Percentiles rank a stretch among this genome's conserved stretches.
These are phyloP conservation scores for Dyspetes luteomarginatus DNA, from an alignment of 2,888 invertebrate genomes.

Conservation along the genomic window DNA sequence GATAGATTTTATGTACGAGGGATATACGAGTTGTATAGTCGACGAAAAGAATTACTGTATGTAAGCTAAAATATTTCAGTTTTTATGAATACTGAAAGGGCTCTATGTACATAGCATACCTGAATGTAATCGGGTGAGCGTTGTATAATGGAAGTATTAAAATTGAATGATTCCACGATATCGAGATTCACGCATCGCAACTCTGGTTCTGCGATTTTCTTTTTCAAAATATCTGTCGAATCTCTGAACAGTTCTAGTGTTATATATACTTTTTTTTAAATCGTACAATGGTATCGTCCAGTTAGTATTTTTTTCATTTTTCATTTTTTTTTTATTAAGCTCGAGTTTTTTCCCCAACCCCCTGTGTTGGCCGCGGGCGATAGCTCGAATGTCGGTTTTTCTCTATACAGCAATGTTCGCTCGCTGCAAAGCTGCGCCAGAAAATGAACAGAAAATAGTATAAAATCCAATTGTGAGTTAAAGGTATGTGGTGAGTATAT, in stretches of 20 bases:
- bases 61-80: no score
- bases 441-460: conserved; percentile 1
- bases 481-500: neutral
- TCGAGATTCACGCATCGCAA: no score
- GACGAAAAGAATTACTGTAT: no score
- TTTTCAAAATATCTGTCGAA: neutral
- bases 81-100: no score
- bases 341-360: conserved; percentile 1
- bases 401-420: neutral
- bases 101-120: no score
- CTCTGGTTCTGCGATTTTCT: no score
- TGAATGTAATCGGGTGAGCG: no score
- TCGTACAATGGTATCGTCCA: neutral
- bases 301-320: conserved; percentile 7
- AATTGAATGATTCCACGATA: no score
- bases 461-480: conserved; percentile 6
- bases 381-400: neutral
- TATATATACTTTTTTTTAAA: neutral
- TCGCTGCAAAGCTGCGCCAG: neutral
- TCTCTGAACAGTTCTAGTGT: neutral
- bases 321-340: neutral
- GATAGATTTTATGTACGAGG: no score
- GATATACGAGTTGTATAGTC: no score
- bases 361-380: neutral
- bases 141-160: no score